A percentile compares a stretch with the other conserved stretches of the same genome.
phyloP scores from a whole-genome alignment of 1,140 invertebrate species.

The Pygmarrhopalites habei region DNA sequence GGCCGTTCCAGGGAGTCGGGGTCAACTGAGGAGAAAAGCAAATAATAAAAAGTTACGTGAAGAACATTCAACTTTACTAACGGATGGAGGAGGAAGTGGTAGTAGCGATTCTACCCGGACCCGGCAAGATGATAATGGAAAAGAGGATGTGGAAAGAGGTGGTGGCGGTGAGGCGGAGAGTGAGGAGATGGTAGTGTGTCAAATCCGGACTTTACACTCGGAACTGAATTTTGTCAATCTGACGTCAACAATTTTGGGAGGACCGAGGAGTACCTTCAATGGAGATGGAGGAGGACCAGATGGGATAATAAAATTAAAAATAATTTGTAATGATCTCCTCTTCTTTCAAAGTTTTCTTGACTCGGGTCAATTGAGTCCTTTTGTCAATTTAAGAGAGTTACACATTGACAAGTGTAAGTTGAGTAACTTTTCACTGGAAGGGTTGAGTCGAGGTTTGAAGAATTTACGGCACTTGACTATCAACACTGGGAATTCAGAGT shows the following conservation, averaged over 20 bases:
- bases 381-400: conserved; percentile 55
- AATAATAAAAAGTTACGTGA: too few relatives aligned
- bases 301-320: conserved; percentile 49
- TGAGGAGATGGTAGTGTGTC: too few relatives aligned
- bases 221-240: conserved; percentile 34
- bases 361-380: conserved; percentile 40
- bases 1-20: too few relatives aligned
- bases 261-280: too few relatives aligned
- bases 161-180: too few relatives aligned
- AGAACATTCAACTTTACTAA: too few relatives aligned
- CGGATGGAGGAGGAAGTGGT: too few relatives aligned
- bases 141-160: too few relatives aligned
- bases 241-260: not conserved
- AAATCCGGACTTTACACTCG: conserved; percentile 35
- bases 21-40: too few relatives aligned
- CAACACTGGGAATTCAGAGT: conserved; percentile 68
- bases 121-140: too few relatives aligned
- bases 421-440: conserved; percentile 59
- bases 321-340: conserved; percentile 70
- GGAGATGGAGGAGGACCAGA: too few relatives aligned
- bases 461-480: conserved; percentile 61
- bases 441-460: conserved; percentile 57
- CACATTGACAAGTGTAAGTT: conserved; percentile 72
- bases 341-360: conserved; percentile 65
- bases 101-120: too few relatives aligned